phyloP scores from a whole-genome alignment of 1,140 invertebrate species.

The Diorhabda elongata region DNA sequence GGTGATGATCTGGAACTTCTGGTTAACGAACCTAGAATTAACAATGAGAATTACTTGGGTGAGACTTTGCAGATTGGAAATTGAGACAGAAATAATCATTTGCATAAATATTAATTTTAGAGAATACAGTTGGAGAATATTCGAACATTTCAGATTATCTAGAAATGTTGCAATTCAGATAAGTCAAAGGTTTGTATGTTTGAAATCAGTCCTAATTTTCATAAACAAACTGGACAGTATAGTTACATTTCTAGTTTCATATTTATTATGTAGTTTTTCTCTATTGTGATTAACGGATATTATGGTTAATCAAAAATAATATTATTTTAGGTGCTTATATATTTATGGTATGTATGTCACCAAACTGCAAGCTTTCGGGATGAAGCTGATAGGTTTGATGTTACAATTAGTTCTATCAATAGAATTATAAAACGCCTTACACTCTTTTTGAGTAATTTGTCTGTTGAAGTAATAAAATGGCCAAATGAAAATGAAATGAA shows the following conservation, averaged over 20 bases:
- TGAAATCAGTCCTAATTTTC: not conserved
- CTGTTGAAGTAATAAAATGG: not conserved
- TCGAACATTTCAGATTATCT: slow-evolving; percentile 4
- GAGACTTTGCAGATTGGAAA: not conserved
- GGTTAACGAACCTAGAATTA: not conserved
- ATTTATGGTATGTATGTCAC: slow-evolving; percentile 42
- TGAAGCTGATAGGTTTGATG: slow-evolving; percentile 39
- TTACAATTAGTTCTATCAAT: slow-evolving; percentile 37
- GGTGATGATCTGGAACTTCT: not conserved
- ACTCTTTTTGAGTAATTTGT: not conserved
- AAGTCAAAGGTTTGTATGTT: not conserved
- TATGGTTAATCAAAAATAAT: slow-evolving; percentile 15
- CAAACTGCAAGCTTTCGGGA: slow-evolving; percentile 40
- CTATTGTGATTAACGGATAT: not conserved
- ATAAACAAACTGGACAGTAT: not conserved
- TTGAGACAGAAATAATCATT: too few species aligned
- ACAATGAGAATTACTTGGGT: slow-evolving; percentile 5
- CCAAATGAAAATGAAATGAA: not conserved
- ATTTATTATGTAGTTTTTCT: not conserved
- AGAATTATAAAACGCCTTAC: too few species aligned
- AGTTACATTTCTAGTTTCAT: not conserved
- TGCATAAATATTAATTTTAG: slow-evolving; percentile 6
- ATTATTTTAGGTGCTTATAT: slow-evolving; percentile 29
- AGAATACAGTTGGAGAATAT: slow-evolving; percentile 7
- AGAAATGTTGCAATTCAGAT: not conserved